A percentile compares a stretch with the other conserved stretches of the same genome.
These are phyloP conservation scores for Shargacucullia verbasci DNA, from an alignment of 2,888 invertebrate genomes.

Conservation along the genomic window DNA sequence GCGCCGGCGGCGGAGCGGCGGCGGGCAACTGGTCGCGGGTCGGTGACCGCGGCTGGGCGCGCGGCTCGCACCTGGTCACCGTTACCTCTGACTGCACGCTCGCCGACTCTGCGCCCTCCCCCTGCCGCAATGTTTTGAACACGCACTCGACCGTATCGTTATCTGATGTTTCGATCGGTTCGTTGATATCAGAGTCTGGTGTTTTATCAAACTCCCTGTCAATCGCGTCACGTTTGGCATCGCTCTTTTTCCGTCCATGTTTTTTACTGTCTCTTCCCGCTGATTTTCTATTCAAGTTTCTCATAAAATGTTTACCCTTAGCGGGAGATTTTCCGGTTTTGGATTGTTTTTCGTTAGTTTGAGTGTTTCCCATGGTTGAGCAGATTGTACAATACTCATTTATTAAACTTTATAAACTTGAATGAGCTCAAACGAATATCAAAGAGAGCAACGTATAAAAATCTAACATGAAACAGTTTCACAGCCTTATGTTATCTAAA, in stretches of 20 bases:
- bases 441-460: constrained; percentile 42
- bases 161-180: constrained; percentile 82
- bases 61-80: constrained; percentile 81
- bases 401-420: constrained; percentile 34
- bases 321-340: constrained; percentile 89
- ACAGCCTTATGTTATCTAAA: constrained; percentile 67
- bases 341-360: constrained; percentile 84
- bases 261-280: constrained; percentile 81
- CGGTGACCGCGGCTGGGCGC: constrained; percentile 79
- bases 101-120: constrained; percentile 70
- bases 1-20: constrained; percentile 65
- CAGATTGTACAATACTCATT: constrained; percentile 25
- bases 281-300: constrained; percentile 83
- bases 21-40: constrained; percentile 79
- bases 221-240: constrained; percentile 75
- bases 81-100: constrained; percentile 83
- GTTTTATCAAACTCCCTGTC: constrained; percentile 84
- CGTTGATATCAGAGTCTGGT: constrained; percentile 85
- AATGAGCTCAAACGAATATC: constrained; percentile 11
- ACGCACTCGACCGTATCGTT: constrained; percentile 85
- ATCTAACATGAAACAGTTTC: constrained; percentile 62
- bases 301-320: constrained; percentile 88
- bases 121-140: constrained; percentile 76
- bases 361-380: constrained; percentile 87
- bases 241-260: constrained; percentile 80